phyloP scores from a whole-genome alignment of 2,888 invertebrate genomes.

The Mythimna pallens region DNA sequence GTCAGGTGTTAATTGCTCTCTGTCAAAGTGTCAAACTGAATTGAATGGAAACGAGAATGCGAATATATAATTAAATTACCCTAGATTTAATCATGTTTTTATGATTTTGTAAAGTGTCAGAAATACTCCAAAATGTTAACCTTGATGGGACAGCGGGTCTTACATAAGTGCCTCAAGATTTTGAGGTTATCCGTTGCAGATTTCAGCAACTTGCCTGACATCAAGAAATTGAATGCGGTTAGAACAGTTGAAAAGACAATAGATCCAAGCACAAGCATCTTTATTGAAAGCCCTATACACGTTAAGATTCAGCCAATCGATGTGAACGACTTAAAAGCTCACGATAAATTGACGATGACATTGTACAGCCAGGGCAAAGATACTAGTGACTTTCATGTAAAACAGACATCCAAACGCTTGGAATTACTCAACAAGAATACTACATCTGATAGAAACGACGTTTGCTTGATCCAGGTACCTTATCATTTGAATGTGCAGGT shows the following conservation, averaged over 20 bases:
- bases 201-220: slow-evolving; percentile 84
- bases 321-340: slow-evolving; percentile 84
- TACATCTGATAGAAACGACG: slow-evolving; percentile 82
- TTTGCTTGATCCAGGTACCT: slow-evolving; percentile 88
- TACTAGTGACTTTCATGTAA: slow-evolving; percentile 86
- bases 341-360: slow-evolving; percentile 86
- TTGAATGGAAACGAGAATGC: slow-evolving; percentile 66
- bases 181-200: slow-evolving; percentile 88
- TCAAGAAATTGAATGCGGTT: slow-evolving; percentile 85
- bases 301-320: slow-evolving; percentile 88
- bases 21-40: slow-evolving; percentile 74
- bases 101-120: slow-evolving; percentile 59
- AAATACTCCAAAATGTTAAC: slow-evolving; percentile 80
- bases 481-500: slow-evolving; percentile 87
- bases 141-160: slow-evolving; percentile 79
- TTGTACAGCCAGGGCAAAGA: slow-evolving; percentile 86
- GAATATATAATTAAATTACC: slow-evolving; percentile 72
- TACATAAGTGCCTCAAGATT: slow-evolving; percentile 87
- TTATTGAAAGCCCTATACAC: slow-evolving; percentile 89
- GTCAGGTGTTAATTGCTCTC: slow-evolving; percentile 73
- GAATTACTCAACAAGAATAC: slow-evolving; percentile 86
- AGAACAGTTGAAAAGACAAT: slow-evolving; percentile 88
- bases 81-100: slow-evolving; percentile 69
- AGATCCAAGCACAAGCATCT: slow-evolving; percentile 86
- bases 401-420: slow-evolving; percentile 86